Conservation (phyloP, 2,888 invertebrate species). For the Conops quadrifasciatus region DNA sequence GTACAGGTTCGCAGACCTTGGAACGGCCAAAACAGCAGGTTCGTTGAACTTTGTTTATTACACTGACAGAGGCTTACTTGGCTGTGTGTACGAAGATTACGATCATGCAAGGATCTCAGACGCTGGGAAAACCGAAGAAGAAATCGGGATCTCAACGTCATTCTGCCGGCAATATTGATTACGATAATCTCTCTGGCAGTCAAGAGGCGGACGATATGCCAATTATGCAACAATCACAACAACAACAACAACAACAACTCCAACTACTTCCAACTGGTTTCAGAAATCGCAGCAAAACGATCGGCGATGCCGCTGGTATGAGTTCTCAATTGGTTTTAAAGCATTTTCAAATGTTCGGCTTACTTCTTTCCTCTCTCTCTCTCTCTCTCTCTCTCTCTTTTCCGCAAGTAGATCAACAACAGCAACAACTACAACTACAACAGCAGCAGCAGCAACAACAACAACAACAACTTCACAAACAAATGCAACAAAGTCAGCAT, state of each 20-base stretch:
- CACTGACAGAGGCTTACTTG: no score
- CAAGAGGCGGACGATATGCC: slow-evolving; percentile 77
- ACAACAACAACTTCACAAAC: slow-evolving; percentile 52
- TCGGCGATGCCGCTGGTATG: slow-evolving; percentile 83
- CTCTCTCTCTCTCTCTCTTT: neutral
- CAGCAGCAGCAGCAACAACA: slow-evolving; percentile 41
- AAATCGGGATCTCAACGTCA: slow-evolving; percentile 79
- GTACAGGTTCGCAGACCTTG: slow-evolving; percentile 69
- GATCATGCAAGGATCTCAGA: slow-evolving; percentile 81
- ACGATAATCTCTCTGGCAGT: slow-evolving; percentile 79
- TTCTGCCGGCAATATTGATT: slow-evolving; percentile 86
- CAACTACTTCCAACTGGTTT: slow-evolving; percentile 67
- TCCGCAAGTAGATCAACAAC: slow-evolving; percentile 53
- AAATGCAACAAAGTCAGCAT: slow-evolving; percentile 50
- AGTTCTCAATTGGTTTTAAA: slow-evolving; percentile 1
- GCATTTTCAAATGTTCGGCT: neutral
- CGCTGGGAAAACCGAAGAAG: slow-evolving; percentile 82
- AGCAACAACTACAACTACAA: slow-evolving; percentile 34
- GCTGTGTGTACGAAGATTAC: slow-evolving; percentile 66
- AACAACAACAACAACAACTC: slow-evolving; percentile 43
- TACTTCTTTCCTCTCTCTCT: slow-evolving; percentile 27
- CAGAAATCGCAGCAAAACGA: slow-evolving; percentile 88
- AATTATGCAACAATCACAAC: slow-evolving; percentile 54
- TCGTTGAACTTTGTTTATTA: slow-evolving; percentile 4
- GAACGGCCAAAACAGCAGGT: slow-evolving; percentile 74